Conservation (phyloP, 37 sponge, comb jelly and placozoan genomes). For the Beroe forskalii region DNA sequence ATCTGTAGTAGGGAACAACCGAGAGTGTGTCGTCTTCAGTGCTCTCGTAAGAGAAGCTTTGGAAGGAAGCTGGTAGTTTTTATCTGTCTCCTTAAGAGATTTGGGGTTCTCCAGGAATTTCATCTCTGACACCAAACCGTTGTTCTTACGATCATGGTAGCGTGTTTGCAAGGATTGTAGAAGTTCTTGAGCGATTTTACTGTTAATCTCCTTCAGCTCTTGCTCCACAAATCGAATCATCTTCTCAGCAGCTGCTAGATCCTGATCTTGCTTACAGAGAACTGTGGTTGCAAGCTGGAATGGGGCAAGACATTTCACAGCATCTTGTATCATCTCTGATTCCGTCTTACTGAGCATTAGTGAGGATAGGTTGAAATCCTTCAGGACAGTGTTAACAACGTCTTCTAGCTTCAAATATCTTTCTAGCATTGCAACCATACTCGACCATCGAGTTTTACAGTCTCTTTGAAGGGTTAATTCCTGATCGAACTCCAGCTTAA, state of each 20-base stretch:
- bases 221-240: not conserved
- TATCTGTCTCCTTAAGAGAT: too few species aligned
- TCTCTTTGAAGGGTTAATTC: not conserved
- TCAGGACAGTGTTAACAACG: not conserved
- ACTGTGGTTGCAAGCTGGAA: not conserved
- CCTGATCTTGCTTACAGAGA: not conserved
- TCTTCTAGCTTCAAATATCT: not conserved
- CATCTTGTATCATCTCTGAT: not conserved
- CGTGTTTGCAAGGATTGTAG: not conserved
- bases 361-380: not conserved
- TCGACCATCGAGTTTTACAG: conserved; percentile 9
- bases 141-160: not conserved
- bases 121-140: not conserved
- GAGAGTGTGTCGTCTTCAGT: too few species aligned
- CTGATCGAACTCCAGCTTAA: not conserved
- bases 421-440: not conserved
- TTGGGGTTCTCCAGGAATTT: too few species aligned
- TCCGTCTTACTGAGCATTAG: not conserved
- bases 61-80: too few species aligned
- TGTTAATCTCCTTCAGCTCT: not conserved
- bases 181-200: not conserved
- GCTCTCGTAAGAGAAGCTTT: too few species aligned
- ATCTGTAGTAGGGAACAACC: too few species aligned
- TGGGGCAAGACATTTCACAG: not conserved
- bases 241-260: not conserved